Evolutionary conservation across 2,888 invertebrate genomes (phyloP).

Genomic region (Ellobium chinense): DNA sequence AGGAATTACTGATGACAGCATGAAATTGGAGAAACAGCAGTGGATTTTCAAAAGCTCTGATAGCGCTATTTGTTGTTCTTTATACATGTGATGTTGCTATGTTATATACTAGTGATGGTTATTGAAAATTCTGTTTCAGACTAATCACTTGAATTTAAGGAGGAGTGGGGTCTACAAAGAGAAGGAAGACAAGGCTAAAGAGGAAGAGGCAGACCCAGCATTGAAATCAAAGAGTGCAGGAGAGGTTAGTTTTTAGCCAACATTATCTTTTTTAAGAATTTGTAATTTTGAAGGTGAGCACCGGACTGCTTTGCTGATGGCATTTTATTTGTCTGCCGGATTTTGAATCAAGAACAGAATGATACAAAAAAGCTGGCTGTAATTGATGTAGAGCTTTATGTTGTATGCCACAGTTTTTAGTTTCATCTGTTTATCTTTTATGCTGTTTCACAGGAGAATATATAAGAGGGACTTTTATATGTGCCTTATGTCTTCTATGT

Average conservation of each 20-base stretch:
- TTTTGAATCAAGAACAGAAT: background rate
- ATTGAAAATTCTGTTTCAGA: constrained; percentile 57
- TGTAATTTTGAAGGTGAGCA: no score
- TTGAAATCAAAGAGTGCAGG: background rate
- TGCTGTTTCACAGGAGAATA: background rate
- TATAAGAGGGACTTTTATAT: no score
- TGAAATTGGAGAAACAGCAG: no score
- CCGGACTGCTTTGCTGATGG: no score
- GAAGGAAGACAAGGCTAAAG: constrained; percentile 11
- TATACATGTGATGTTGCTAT: no score
- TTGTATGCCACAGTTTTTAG: background rate
- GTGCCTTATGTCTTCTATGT: no score
- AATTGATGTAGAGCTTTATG: background rate
- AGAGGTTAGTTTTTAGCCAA: constrained; percentile 30
- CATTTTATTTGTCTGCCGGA: no score
- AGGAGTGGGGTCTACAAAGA: constrained; percentile 41
- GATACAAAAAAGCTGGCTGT: background rate
- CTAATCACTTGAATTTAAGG: constrained; percentile 61
- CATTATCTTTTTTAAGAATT: no score
- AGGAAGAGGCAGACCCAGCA: constrained; percentile 19
- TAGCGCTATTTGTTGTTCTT: no score
- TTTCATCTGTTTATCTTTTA: background rate
- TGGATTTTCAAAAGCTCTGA: no score
- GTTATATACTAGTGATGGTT: no score
- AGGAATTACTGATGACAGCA: no score